Percentiles rank a stretch among this genome's conserved stretches.
These are phyloP conservation scores for Stegophylla sp. DNA, from an alignment of 2,888 invertebrate genomes.

Conservation along the genomic window DNA sequence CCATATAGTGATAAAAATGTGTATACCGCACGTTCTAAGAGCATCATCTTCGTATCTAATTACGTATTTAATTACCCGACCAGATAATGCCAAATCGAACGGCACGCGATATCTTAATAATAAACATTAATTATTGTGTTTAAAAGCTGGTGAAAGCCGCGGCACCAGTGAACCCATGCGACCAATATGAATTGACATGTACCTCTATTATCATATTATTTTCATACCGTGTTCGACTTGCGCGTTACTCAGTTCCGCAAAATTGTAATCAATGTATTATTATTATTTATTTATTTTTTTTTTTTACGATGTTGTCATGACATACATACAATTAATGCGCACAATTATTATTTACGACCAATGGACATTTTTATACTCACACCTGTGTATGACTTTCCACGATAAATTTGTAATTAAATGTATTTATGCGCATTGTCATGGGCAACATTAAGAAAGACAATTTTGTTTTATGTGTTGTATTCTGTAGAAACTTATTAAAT, in stretches of 20 bases:
- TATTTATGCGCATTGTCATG: no score
- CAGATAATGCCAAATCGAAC: background rate
- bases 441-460: no score
- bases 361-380: background rate
- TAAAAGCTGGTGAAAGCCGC: conserved; percentile 27
- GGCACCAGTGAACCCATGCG: background rate
- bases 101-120: background rate
- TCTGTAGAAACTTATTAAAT: no score
- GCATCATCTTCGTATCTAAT: conserved; percentile 3
- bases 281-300: background rate
- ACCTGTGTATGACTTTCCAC: background rate
- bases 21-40: no score
- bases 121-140: background rate
- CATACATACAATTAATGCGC: background rate
- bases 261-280: conserved; percentile 38
- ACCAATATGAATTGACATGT: conserved; percentile 42
- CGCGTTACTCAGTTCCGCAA: background rate
- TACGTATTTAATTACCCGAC: background rate
- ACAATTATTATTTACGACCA: background rate
- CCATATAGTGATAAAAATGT: no score
- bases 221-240: conserved; percentile 12
- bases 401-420: background rate
- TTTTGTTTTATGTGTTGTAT: no score
- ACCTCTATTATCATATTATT: conserved; percentile 7
- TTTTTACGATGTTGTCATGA: background rate